Conservation (phyloP, 2,797 vertebrate species). For the Myotis pilosus region DNA sequence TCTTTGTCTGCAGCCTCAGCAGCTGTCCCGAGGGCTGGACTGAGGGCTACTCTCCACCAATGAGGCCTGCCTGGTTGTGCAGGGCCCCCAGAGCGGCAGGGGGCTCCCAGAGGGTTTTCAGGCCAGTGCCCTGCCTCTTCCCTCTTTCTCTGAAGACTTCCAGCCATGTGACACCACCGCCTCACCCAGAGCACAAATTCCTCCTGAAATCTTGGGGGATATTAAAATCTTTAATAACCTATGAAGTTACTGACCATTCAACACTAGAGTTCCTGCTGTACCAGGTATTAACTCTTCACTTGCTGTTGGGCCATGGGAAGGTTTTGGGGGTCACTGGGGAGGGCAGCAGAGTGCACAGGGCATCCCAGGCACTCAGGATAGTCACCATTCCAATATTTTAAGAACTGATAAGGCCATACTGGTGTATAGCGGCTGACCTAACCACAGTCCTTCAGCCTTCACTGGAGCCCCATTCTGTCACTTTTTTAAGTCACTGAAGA, state of each 20-base stretch:
- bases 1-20: conserved; percentile 68
- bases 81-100: background rate
- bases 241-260: too few relatives aligned
- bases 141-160: background rate
- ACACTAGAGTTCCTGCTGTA: background rate
- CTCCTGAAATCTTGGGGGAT: background rate
- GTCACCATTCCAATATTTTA: background rate
- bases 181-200: background rate
- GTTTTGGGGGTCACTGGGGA: background rate
- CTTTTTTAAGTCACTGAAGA: background rate
- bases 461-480: background rate
- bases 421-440: background rate
- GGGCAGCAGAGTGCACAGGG: background rate
- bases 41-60: background rate
- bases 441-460: background rate
- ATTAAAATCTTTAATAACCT: background rate
- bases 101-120: background rate
- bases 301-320: background rate
- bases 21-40: conserved; percentile 33
- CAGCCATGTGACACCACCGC: background rate
- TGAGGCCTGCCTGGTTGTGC: background rate
- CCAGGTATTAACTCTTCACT: background rate
- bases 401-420: background rate
- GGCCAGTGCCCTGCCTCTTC: background rate
- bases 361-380: background rate